Conservation (phyloP, 1,140 invertebrate species). For the Leptinotarsa texana region DNA sequence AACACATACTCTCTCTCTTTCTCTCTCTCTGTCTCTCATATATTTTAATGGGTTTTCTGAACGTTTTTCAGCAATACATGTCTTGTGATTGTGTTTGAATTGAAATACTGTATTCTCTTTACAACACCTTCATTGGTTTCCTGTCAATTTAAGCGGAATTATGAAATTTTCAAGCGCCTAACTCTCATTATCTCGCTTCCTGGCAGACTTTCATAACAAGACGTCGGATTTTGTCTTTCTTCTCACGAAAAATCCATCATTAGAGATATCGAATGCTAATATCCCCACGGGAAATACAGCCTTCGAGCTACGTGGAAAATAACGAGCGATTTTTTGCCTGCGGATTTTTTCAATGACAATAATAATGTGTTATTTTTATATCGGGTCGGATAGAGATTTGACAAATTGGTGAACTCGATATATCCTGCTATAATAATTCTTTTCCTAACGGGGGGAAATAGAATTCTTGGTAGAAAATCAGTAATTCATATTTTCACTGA, state of each 20-base stretch:
- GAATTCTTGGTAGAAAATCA: too few relatives aligned
- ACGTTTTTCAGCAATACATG: too few relatives aligned
- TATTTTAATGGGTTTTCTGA: too few relatives aligned
- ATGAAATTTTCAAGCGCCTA: conserved; percentile 14
- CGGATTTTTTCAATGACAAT: neutral
- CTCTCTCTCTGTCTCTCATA: too few relatives aligned
- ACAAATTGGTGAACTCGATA: neutral
- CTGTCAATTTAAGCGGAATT: conserved; percentile 8
- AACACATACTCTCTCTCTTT: too few relatives aligned
- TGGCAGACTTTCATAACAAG: conserved; percentile 19
- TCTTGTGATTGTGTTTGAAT: too few relatives aligned
- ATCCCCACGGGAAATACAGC: conserved; percentile 21
- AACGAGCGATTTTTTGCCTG: neutral
- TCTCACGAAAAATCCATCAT: conserved; percentile 39
- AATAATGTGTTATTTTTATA: neutral
- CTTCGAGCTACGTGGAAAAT: neutral
- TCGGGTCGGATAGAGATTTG: neutral
- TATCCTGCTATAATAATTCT: too few relatives aligned
- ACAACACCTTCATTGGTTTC: neutral
- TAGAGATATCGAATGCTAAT: conserved; percentile 43
- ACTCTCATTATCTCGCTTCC: conserved; percentile 20
- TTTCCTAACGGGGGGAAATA: too few relatives aligned
- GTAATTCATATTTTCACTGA: too few relatives aligned
- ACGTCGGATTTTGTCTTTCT: conserved; percentile 29
- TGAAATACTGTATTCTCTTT: neutral